Conservation (phyloP, 1,140 invertebrate species). For the Drosophila elegans region DNA sequence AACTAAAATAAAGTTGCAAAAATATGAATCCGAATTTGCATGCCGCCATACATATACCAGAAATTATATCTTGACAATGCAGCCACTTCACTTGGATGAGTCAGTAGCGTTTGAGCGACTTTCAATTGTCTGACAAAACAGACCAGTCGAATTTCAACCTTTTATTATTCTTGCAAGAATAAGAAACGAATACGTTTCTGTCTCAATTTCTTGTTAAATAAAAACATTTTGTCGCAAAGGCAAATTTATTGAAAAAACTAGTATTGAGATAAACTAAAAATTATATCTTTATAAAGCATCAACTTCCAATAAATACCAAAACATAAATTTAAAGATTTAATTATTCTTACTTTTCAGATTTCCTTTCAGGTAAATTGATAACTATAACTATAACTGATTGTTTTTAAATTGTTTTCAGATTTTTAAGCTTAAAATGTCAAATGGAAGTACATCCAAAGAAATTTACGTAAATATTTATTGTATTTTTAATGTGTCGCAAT, state of each 20-base stretch:
- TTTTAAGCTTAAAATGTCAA: constrained; percentile 9
- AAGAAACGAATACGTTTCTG: no score
- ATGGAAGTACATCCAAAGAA: no score
- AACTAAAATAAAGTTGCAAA: constrained; percentile 77
- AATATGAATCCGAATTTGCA: constrained; percentile 53
- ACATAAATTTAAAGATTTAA: no score
- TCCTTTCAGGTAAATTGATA: no score
- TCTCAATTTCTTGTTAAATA: no score
- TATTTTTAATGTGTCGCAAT: constrained; percentile 49
- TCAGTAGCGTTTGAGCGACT: constrained; percentile 11
- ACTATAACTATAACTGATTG: no score
- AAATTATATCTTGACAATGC: constrained; percentile 38
- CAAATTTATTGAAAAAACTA: no score
- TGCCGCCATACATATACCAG: constrained; percentile 7
- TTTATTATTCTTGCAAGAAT: background rate
- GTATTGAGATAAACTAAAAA: no score
- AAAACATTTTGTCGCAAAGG: no score
- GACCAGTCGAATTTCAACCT: background rate
- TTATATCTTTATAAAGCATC: no score
- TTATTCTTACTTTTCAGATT: no score
- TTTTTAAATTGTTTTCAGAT: constrained; percentile 11
- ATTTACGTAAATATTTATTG: constrained; percentile 18
- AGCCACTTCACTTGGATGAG: constrained; percentile 23
- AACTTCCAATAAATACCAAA: no score
- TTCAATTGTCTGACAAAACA: background rate